These are phyloP conservation scores for Idaea dimidiata DNA, from an alignment of 2,888 invertebrate genomes.

Conservation along the genomic window DNA sequence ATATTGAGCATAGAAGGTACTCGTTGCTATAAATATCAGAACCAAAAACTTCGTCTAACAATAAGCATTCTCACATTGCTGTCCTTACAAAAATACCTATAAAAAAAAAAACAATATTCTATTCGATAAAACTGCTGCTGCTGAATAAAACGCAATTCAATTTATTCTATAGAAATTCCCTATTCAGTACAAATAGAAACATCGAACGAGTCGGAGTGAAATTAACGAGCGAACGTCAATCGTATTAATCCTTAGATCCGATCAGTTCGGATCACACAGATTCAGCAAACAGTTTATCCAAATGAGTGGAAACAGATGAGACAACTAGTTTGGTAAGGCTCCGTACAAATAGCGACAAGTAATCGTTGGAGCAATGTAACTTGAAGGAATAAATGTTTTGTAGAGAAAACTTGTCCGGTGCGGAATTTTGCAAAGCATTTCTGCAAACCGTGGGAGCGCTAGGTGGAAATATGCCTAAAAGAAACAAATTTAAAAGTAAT, in stretches of 20 bases:
- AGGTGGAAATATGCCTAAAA: no score
- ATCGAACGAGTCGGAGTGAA: neutral
- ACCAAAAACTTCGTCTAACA: no score
- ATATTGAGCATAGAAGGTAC: no score
- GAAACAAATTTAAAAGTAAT: no score
- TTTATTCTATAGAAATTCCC: neutral
- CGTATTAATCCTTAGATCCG: neutral
- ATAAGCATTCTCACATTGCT: neutral
- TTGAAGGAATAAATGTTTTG: neutral
- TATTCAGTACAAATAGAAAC: neutral
- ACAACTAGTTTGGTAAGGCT: neutral
- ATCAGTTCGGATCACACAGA: neutral
- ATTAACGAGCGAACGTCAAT: conserved; percentile 1
- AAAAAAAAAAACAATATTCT: neutral
- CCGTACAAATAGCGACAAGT: neutral
- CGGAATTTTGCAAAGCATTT: no score
- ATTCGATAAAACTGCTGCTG: neutral
- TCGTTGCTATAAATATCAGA: no score
- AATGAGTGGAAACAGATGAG: conserved; percentile 1
- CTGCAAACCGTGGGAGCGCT: no score
- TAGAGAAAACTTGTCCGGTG: no score
- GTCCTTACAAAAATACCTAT: neutral
- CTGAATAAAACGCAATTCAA: neutral
- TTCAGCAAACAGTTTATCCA: conserved; percentile 1
- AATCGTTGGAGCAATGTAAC: neutral